phyloP scores from a whole-genome alignment of 2,113 vertebrate species.

The Eidolon helvum region DNA sequence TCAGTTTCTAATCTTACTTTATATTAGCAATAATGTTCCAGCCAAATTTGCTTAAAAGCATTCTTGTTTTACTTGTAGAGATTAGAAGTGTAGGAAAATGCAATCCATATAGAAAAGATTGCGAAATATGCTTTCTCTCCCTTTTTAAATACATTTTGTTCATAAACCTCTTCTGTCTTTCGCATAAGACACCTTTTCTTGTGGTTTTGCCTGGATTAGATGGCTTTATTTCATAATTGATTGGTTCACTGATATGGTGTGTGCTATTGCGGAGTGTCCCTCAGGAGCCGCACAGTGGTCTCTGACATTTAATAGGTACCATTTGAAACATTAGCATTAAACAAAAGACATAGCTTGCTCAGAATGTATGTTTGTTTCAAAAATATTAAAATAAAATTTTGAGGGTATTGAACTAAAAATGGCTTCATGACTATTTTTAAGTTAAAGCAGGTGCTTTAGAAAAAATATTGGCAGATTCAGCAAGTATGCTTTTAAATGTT shows the following conservation, averaged over 20 bases:
- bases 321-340: constrained; percentile 66
- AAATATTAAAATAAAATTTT: constrained; percentile 64
- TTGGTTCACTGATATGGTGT: constrained; percentile 73
- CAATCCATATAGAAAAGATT: constrained; percentile 67
- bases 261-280: constrained; percentile 79
- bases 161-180: constrained; percentile 61
- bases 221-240: constrained; percentile 73
- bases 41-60: constrained; percentile 73
- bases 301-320: constrained; percentile 71
- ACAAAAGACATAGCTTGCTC: constrained; percentile 76
- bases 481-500: constrained; percentile 48
- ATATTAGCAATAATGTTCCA: constrained; percentile 67
- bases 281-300: constrained; percentile 69
- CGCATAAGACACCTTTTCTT: constrained; percentile 63
- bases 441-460: constrained; percentile 65
- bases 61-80: constrained; percentile 64
- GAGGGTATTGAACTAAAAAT: constrained; percentile 76
- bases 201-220: constrained; percentile 63
- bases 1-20: constrained; percentile 71
- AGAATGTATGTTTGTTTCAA: constrained; percentile 78
- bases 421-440: constrained; percentile 77
- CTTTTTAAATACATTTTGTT: constrained; percentile 41
- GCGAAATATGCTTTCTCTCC: constrained; percentile 33
- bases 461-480: constrained; percentile 52
- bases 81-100: constrained; percentile 63